Evolutionary conservation across 2,888 invertebrate genomes (phyloP).

Genomic region (Drosophila borealis): DNA sequence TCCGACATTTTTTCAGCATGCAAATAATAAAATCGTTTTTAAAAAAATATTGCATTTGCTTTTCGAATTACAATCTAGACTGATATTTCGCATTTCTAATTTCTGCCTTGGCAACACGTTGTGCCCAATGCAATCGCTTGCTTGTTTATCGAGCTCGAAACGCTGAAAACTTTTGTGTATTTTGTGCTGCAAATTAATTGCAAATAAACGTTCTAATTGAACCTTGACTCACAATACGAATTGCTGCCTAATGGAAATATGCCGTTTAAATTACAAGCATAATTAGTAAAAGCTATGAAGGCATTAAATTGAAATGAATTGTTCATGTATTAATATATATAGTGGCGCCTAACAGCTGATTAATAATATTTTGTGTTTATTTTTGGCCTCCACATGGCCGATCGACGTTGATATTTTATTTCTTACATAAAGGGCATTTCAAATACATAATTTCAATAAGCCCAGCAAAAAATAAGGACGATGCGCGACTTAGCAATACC

Average conservation of each 20-base stretch:
- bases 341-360: conserved; percentile 32
- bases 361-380: conserved; percentile 29
- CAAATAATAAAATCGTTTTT: conserved; percentile 39
- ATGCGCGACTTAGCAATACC: background rate
- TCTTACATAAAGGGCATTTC: conserved; percentile 48
- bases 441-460: conserved; percentile 26
- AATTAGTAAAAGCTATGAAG: conserved; percentile 22
- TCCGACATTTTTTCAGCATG: conserved; percentile 25
- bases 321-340: background rate
- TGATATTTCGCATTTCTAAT: conserved; percentile 8
- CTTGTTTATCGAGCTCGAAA: conserved; percentile 17
- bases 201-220: conserved; percentile 48
- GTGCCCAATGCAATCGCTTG: conserved; percentile 6
- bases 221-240: conserved; percentile 39
- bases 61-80: conserved; percentile 24
- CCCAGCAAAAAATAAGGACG: background rate
- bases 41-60: conserved; percentile 33
- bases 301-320: conserved; percentile 20
- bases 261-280: conserved; percentile 23
- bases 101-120: conserved; percentile 24
- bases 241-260: conserved; percentile 18
- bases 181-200: conserved; percentile 19
- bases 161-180: conserved; percentile 4
- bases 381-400: conserved; percentile 30
- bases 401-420: conserved; percentile 18